Base-by-base conservation (phyloP, 1,140 invertebrate genomes). In the Camponotus floridanus region DNA sequence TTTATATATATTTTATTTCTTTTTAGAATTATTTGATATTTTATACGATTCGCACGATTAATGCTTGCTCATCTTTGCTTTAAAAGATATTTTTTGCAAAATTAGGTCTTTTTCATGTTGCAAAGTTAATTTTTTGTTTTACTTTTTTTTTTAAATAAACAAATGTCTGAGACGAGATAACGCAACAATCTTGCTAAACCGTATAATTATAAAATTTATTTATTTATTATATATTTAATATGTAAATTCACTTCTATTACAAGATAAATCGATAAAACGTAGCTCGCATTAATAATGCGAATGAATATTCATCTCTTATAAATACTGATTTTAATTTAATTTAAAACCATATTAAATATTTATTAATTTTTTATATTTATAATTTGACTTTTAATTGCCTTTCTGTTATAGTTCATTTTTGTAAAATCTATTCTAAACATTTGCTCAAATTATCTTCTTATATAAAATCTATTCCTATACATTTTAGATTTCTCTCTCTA, bases 321-420 rank as follows among this genome's bases (percentile, higher is more conserved):
- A 86, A 71, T 76, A 80, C 31, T 7, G 31, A 70, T 78, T 88
- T 81, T 76, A 86, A 88, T 88, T 89, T 86, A 81, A 80, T 86
- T 86, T 89, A 80, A 85, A 83, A 42, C 3, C 39, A 31, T 39
- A 11, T 85, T 42, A 55, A 74, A 85, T 87, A 89, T 89, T 89
- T 48, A 88, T 80, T 67, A 70, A 80, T 68, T 42, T 33, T 57
- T 31, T 48, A 26, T 26, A 26, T 62, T 64, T 64, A 64, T 33
- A 64, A 18, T 15, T 39, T 8, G 13, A 33, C 11, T 7, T 5
- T 64, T 62, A 45, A 45, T 11, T 45, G 9, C 3, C 2, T 9
- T 8, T 45, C 9, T 26, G 15, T n/a, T 11, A 76, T 18, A n/a
- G 8, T 76, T 39, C 15, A 36, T 1, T 71, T 31, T 48, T 31